Conservation (phyloP, 2,113 vertebrate species). For the Phyllostomus hastatus region DNA sequence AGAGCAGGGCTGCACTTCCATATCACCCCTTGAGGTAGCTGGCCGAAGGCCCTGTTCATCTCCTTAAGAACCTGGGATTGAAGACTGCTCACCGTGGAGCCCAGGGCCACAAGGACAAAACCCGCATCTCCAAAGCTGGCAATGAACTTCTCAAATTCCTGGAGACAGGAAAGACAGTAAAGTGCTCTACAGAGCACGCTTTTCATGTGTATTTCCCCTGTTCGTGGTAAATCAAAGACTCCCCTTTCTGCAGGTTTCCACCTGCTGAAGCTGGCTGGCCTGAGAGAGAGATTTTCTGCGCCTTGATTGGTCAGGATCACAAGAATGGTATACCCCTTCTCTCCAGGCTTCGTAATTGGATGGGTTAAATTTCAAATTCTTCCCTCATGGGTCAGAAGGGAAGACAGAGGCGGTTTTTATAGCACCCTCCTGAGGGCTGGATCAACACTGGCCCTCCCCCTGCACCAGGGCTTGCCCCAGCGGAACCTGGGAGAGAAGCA, state of each 20-base stretch:
- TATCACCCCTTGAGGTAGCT: constrained; percentile 69
- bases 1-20: neutral
- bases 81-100: constrained; percentile 68
- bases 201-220: neutral
- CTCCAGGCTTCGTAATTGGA: neutral
- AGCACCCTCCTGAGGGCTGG: neutral
- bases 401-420: neutral
- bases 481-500: neutral
- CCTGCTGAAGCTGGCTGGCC: neutral
- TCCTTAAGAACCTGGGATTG: constrained; percentile 60
- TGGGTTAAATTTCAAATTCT: neutral
- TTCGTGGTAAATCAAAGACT: neutral
- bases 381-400: neutral
- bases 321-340: too few relatives aligned
- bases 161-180: neutral
- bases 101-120: constrained; percentile 78
- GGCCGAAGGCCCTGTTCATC: constrained; percentile 73
- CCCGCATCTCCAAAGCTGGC: constrained; percentile 70
- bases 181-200: neutral
- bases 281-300: neutral
- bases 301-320: neutral
- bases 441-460: neutral
- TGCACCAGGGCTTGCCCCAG: neutral
- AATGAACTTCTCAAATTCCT: constrained; percentile 80
- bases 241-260: neutral